These are phyloP conservation scores for Pachypeltis micranthus DNA, from an alignment of 1,140 invertebrate genomes.

Conservation along the genomic window DNA sequence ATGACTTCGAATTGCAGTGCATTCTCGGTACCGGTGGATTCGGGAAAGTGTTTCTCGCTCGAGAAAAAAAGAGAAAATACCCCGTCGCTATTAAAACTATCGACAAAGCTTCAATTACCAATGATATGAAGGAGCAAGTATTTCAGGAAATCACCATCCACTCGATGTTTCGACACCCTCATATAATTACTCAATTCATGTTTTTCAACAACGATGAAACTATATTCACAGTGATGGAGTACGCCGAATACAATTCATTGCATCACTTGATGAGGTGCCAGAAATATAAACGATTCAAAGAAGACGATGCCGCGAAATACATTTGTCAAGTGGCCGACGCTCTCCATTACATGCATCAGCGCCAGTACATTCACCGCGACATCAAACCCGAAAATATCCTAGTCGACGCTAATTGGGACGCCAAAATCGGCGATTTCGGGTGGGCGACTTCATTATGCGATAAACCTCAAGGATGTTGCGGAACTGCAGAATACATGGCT, in stretches of 20 bases:
- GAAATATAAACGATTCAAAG: constrained; percentile 41
- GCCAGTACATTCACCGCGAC: constrained; percentile 83
- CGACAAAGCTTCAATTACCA: constrained; percentile 66
- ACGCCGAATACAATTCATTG: constrained; percentile 79
- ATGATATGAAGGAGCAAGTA: constrained; percentile 35
- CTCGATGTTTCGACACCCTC: constrained; percentile 79
- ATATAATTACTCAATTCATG: constrained; percentile 77
- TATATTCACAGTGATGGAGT: constrained; percentile 87
- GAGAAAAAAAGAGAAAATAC: constrained; percentile 69
- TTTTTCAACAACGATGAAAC: constrained; percentile 84
- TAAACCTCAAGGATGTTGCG: constrained; percentile 80
- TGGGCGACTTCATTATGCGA: constrained; percentile 82
- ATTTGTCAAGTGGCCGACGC: constrained; percentile 82
- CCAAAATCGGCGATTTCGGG: constrained; percentile 88
- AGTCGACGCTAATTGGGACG: constrained; percentile 59
- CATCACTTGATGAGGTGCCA: constrained; percentile 62
- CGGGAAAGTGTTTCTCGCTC: constrained; percentile 77
- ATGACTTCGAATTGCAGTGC: constrained; percentile 65
- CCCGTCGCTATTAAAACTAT: constrained; percentile 86
- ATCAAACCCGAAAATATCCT: constrained; percentile 86
- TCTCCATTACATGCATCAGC: constrained; percentile 73
- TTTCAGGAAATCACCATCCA: constrained; percentile 93
- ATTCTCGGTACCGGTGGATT: constrained; percentile 81
- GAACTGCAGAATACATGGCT: constrained; percentile 84
- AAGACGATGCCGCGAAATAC: constrained; percentile 56